Conservation (phyloP, 2,113 vertebrate genomes). For the Myiopsitta monachus region DNA sequence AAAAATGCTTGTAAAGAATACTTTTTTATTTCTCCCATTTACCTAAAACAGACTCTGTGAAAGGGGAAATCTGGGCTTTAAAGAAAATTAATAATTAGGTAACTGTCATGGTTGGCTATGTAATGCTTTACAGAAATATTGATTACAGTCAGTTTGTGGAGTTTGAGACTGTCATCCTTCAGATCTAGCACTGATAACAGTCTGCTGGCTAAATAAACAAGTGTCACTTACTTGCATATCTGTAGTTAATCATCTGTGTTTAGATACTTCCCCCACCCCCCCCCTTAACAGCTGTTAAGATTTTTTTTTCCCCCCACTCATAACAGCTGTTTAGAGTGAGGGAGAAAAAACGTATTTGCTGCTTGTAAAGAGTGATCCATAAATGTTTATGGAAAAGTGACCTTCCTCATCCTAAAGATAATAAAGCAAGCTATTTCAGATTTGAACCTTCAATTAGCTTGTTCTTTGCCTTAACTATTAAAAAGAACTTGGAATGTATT, state of each 20-base stretch:
- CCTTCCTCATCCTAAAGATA: background rate
- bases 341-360: background rate
- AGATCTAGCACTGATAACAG: background rate
- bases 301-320: too few species aligned
- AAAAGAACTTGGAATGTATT: background rate
- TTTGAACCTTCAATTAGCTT: background rate
- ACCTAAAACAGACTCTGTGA: background rate
- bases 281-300: too few species aligned
- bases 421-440: background rate
- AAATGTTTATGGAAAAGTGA: background rate
- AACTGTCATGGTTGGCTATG: accelerated
- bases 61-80: background rate
- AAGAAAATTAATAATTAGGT: background rate
- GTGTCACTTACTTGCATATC: background rate
- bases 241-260: background rate
- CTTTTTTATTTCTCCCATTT: background rate
- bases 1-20: background rate
- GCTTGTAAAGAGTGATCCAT: background rate
- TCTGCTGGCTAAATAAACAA: background rate
- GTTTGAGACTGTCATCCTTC: background rate
- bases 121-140: background rate
- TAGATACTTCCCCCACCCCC: background rate
- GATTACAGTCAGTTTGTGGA: background rate
- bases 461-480: background rate
- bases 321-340: too few species aligned